These are phyloP conservation scores for Listronotus bonariensis DNA, from an alignment of 1,140 invertebrate species.

Conservation along the genomic window DNA sequence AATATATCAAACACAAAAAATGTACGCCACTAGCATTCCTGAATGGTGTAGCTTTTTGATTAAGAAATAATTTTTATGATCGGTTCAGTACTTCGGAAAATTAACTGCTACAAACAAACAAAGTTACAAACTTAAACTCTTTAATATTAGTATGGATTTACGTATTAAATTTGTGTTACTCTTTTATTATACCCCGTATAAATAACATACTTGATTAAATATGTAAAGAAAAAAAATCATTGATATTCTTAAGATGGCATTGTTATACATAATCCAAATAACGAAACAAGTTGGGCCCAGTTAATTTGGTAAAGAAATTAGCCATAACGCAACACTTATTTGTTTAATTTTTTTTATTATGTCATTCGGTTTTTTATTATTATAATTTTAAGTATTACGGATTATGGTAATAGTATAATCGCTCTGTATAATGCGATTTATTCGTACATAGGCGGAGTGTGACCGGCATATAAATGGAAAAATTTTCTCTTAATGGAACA, in stretches of 20 bases:
- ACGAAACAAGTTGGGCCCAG: slow-evolving; percentile 24
- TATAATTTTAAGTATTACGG: not conserved
- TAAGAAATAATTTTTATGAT: too few species aligned
- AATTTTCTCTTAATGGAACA: too few species aligned
- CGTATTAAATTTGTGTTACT: not conserved
- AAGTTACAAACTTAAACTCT: too few species aligned
- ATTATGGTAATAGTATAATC: slow-evolving; percentile 6
- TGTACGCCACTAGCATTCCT: too few species aligned
- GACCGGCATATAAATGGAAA: slow-evolving; percentile 10
- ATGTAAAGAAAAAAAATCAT: slow-evolving; percentile 6
- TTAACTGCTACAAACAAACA: too few species aligned
- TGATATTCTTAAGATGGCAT: slow-evolving; percentile 18
- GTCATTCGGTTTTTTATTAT: slow-evolving; percentile 14
- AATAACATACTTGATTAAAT: slow-evolving; percentile 9
- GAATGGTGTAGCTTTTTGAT: too few species aligned
- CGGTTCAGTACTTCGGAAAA: too few species aligned
- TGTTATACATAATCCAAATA: slow-evolving; percentile 14
- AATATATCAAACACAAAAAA: not conserved
- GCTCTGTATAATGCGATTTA: slow-evolving; percentile 7
- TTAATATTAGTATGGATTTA: not conserved
- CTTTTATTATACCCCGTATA: slow-evolving; percentile 8
- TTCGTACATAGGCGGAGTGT: slow-evolving; percentile 1
- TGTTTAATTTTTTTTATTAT: slow-evolving; percentile 22
- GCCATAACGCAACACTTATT: slow-evolving; percentile 2
- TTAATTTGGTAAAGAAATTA: slow-evolving; percentile 28